Base-by-base conservation (phyloP, 1,140 invertebrate species). In the Bombus vancouverensis region DNA sequence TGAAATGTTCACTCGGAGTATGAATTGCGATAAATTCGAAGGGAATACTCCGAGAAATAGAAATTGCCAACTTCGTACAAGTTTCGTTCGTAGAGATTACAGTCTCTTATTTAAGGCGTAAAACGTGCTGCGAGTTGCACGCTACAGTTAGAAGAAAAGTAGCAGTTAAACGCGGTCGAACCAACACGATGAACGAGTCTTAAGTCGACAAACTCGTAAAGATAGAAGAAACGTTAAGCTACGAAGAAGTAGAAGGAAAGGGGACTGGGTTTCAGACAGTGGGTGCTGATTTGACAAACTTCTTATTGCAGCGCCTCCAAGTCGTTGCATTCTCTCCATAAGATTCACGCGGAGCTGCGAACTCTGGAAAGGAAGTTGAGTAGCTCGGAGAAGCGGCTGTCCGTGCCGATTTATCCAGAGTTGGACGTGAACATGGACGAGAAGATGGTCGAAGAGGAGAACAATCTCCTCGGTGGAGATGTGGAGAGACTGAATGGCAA, bases 351-450 rank as follows among this genome's bases (percentile, higher is more conserved):
- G 84, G 83, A 91, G 75, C 28, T 84, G 15, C 44, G 32, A 32
- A 77, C 32, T 5, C 44, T 92, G 9, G 93, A 94, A 37, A 92
- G 85, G 72, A 88, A 91, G 57, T 37, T 92, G 32, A 93, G 92
- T 72, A 92, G 81, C 42, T 93, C 93, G 22, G 92, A 94, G 90
- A 95, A 95, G 70, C 89, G 93, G 47, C 77, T 95, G 12, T 95
- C 94, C 34, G 94, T 88, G 0, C 94, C 94, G n/a, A 92, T 94
- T 75, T 94, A 95, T 87, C 92, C 93, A 0, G 94, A 95, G 37
- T 81, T 93, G 81, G 92, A 86, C 5, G 85, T 92, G 34, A 92
- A 81, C 59, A 90, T 92, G 68, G 93, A 95, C 57, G 94, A 94
- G 44, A 91, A 92, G 91, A 87, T 86, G 83, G 74, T 92, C 18